Evolutionary conservation across 2,888 invertebrate genomes (phyloP).

Genomic region (Julus scanicus): DNA sequence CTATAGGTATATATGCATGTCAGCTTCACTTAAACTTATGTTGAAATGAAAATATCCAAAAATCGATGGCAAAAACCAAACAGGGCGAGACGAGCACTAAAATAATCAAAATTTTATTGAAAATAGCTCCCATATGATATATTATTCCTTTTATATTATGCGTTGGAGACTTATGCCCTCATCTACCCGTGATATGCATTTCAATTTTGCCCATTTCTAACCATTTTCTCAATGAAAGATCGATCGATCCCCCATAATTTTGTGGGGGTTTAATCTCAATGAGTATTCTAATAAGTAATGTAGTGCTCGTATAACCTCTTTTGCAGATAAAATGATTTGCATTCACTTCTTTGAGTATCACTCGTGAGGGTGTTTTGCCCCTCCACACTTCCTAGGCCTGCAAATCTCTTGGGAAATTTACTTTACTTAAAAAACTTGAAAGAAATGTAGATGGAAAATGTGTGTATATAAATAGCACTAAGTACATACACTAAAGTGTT

Average conservation of each 20-base stretch:
- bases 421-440: background rate
- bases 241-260: background rate
- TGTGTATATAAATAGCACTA: no score
- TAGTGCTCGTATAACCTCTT: background rate
- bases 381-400: background rate
- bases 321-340: background rate
- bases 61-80: background rate
- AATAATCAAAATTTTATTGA: background rate
- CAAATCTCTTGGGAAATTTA: slow-evolving; percentile 9
- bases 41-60: background rate
- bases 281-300: background rate
- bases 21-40: background rate
- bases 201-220: background rate
- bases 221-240: background rate
- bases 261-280: background rate
- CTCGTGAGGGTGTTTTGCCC: background rate
- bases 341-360: background rate
- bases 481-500: no score
- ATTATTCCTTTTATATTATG: background rate
- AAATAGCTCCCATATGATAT: background rate
- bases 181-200: background rate
- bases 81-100: background rate
- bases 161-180: background rate
- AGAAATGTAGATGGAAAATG: background rate
- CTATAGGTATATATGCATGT: background rate